These are phyloP conservation scores for Caenorhabditis uteleia DNA, from an alignment of 2,888 invertebrate species.

Conservation along the genomic window DNA sequence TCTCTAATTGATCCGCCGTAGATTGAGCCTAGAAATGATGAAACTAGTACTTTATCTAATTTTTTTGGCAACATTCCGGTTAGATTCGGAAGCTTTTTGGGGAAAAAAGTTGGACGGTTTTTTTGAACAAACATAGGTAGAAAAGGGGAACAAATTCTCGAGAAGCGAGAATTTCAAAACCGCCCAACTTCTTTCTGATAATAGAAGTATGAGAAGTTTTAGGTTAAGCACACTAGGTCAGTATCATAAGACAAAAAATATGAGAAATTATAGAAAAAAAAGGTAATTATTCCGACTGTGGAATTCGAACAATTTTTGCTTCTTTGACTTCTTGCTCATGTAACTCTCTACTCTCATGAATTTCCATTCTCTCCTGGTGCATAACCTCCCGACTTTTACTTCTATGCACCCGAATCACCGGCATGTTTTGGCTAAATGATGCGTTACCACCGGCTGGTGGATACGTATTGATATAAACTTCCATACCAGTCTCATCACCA, in stretches of 20 bases:
- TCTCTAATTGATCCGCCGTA: conserved; percentile 50
- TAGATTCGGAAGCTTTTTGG: conserved; percentile 13
- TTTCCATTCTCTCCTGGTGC: conserved; percentile 26
- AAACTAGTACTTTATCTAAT: conserved; percentile 19
- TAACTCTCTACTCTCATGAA: conserved; percentile 18
- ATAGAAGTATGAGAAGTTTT: too few species aligned
- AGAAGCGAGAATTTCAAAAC: too few species aligned
- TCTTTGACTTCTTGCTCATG: conserved; percentile 9
- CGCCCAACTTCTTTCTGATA: too few species aligned
- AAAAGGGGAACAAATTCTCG: too few species aligned
- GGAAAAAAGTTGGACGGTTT: conserved; percentile 10
- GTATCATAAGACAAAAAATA: conserved; percentile 2
- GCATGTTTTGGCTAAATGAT: conserved; percentile 6
- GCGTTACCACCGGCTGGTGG: conserved; percentile 26
- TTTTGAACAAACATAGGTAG: too few species aligned
- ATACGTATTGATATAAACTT: conserved; percentile 36
- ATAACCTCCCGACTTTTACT: conserved; percentile 37
- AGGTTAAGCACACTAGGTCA: too few species aligned
- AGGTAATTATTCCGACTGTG: not conserved
- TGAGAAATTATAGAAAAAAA: not conserved
- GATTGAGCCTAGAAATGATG: conserved; percentile 48
- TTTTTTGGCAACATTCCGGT: conserved; percentile 7
- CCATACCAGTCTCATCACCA: conserved; percentile 52
- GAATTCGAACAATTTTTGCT: not conserved
- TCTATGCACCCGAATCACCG: conserved; percentile 40